These are phyloP conservation scores for Bicyclus anynana DNA, from an alignment of 1,140 invertebrate genomes.

Conservation along the genomic window DNA sequence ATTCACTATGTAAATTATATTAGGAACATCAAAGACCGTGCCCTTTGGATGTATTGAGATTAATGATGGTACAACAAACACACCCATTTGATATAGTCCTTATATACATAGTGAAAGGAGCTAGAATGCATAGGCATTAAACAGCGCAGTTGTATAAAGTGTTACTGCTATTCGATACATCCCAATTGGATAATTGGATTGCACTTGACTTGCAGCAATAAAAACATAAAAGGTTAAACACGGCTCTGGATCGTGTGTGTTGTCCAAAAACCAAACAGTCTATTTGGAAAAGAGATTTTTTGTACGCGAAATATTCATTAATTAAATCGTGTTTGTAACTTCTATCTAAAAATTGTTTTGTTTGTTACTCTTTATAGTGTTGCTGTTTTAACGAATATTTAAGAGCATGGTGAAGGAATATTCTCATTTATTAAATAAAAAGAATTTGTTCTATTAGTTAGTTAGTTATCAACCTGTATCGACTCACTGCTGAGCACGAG, in stretches of 20 bases:
- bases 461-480: no score
- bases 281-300: no score
- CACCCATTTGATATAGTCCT: slow-evolving; percentile 1
- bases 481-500: no score
- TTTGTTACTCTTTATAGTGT: no score
- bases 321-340: no score
- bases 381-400: no score
- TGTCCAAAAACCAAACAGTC: no score
- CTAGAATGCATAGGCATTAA: background rate
- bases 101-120: background rate
- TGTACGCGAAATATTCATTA: no score
- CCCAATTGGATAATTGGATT: slow-evolving; percentile 2
- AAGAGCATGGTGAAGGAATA: no score
- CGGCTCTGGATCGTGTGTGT: background rate
- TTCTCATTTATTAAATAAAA: no score
- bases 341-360: no score
- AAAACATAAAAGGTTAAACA: background rate
- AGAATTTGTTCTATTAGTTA: no score
- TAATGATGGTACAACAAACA: slow-evolving; percentile 5
- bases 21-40: slow-evolving; percentile 18
- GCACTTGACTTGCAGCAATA: slow-evolving; percentile 13
- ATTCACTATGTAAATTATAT: slow-evolving; percentile 16
- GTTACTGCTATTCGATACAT: slow-evolving; percentile 2
- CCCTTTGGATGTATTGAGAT: slow-evolving; percentile 13
- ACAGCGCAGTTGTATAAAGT: background rate